These are phyloP conservation scores for Thymelicus acteon DNA, from an alignment of 2,888 invertebrate species.

Conservation along the genomic window DNA sequence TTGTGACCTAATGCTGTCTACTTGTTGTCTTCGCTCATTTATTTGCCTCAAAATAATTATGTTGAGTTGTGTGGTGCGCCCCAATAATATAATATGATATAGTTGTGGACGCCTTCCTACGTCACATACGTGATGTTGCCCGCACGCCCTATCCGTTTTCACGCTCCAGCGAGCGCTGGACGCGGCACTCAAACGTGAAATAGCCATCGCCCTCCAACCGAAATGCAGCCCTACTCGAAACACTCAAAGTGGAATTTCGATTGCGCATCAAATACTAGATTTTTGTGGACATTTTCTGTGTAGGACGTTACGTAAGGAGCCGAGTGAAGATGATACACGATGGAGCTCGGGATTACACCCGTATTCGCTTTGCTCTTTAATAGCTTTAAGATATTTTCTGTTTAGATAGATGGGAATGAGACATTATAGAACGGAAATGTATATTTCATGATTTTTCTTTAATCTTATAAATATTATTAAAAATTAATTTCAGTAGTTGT, in stretches of 20 bases:
- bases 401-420: too few relatives aligned
- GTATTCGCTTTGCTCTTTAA: constrained; percentile 9
- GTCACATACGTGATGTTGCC: constrained; percentile 41
- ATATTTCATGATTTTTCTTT: too few relatives aligned
- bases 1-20: too few relatives aligned
- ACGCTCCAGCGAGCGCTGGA: constrained; percentile 44
- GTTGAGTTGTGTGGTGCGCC: too few relatives aligned
- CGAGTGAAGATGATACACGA: constrained; percentile 32
- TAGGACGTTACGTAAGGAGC: constrained; percentile 28
- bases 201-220: constrained; percentile 29
- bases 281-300: constrained; percentile 30
- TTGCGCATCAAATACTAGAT: background rate
- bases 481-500: too few relatives aligned
- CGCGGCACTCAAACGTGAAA: constrained; percentile 47
- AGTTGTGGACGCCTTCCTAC: constrained; percentile 10
- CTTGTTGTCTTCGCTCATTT: too few relatives aligned
- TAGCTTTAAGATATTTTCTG: background rate
- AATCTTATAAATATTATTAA: too few relatives aligned
- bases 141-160: constrained; percentile 47
- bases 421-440: too few relatives aligned
- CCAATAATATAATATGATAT: background rate
- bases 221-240: constrained; percentile 23
- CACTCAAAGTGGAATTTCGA: background rate
- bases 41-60: too few relatives aligned
- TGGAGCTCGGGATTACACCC: constrained; percentile 4